These are phyloP conservation scores for Numida meleagris DNA, from an alignment of 2,113 vertebrate genomes.

Conservation along the genomic window DNA sequence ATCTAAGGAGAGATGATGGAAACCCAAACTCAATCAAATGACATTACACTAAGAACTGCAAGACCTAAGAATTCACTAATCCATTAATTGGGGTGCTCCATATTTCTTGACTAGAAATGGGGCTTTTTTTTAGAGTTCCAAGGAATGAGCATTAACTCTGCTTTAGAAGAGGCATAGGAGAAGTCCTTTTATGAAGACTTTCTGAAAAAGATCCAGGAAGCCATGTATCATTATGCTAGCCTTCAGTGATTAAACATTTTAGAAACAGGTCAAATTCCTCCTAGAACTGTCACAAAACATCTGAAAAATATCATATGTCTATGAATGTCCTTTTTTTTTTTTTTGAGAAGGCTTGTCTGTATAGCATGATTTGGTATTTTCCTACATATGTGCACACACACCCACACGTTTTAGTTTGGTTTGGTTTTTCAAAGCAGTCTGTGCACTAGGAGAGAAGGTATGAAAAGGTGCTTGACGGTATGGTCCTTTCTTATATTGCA, in stretches of 20 bases:
- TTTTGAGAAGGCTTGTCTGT: conserved; percentile 60
- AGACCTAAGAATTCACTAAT: conserved; percentile 20
- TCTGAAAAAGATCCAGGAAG: conserved; percentile 49
- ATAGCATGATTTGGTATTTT: conserved; percentile 36
- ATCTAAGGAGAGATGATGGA: background rate
- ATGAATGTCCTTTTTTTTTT: conserved; percentile 9
- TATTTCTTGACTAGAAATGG: conserved; percentile 31
- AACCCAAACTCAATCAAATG: background rate
- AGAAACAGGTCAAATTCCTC: conserved; percentile 55
- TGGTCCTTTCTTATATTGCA: background rate
- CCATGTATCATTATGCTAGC: conserved; percentile 48
- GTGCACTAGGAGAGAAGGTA: background rate
- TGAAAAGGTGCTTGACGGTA: background rate
- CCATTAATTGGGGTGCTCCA: conserved; percentile 4
- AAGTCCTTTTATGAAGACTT: background rate
- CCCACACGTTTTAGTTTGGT: background rate
- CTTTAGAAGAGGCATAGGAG: background rate
- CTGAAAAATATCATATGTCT: conserved; percentile 59
- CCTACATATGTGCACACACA: background rate
- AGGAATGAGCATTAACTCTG: background rate
- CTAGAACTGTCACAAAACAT: conserved; percentile 55
- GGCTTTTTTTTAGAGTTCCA: background rate
- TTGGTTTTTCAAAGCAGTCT: background rate
- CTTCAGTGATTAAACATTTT: conserved; percentile 61
- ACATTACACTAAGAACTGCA: background rate